These are phyloP conservation scores for Craterocephalus amniculus DNA, from an alignment of 2,797 vertebrate species.

Conservation along the genomic window DNA sequence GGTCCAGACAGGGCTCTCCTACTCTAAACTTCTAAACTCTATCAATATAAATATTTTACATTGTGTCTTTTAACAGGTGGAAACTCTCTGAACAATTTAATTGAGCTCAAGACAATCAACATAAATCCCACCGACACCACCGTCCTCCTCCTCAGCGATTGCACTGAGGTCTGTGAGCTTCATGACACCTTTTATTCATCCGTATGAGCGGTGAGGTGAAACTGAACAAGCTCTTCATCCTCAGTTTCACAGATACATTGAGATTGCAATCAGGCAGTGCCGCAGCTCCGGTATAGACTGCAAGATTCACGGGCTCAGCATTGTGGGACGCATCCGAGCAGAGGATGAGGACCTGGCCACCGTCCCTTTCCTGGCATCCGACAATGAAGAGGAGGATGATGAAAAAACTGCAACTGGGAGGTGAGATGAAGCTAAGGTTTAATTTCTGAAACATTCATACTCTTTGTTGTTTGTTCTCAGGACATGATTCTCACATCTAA, in stretches of 20 bases:
- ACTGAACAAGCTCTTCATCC: not conserved
- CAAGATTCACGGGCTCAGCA: constrained; percentile 94
- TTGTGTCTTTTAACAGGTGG: constrained; percentile 82
- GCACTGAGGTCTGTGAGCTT: constrained; percentile 87
- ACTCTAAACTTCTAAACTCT: not conserved
- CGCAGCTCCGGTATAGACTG: constrained; percentile 98
- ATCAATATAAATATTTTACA: not conserved
- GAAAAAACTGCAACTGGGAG: constrained; percentile 93
- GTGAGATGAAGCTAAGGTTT: constrained; percentile 62
- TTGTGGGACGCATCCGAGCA: constrained; percentile 92
- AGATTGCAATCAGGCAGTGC: constrained; percentile 97
- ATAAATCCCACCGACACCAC: constrained; percentile 96
- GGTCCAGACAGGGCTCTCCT: too few relatives aligned
- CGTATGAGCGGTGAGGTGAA: not conserved
- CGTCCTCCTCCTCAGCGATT: constrained; percentile 92
- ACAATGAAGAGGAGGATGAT: constrained; percentile 98
- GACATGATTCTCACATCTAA: not conserved
- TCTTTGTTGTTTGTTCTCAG: not conserved
- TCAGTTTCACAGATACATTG: constrained; percentile 95
- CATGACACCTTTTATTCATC: too few relatives aligned
- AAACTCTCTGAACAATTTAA: constrained; percentile 96
- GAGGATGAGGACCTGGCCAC: constrained; percentile 97
- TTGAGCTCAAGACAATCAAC: constrained; percentile 96
- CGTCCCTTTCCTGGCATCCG: constrained; percentile 95
- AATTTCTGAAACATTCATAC: not conserved